phyloP scores from a whole-genome alignment of 2,888 invertebrate species.

The Drosophila eohydei region DNA sequence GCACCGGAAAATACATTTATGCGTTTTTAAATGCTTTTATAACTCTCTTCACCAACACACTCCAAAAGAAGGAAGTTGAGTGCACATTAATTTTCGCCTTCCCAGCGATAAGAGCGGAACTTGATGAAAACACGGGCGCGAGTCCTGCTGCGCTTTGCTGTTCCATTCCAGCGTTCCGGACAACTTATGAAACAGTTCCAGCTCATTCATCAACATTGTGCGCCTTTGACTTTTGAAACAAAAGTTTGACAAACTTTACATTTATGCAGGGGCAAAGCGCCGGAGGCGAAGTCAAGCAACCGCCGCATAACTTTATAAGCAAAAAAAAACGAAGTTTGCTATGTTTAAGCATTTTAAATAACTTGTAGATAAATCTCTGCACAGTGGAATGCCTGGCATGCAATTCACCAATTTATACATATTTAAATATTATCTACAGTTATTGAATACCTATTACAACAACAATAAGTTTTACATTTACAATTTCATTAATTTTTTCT shows the following conservation, averaged over 20 bases:
- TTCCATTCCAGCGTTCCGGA: conserved; percentile 9
- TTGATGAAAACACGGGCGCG: conserved; percentile 40
- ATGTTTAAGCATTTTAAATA: conserved; percentile 52
- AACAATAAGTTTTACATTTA: neutral
- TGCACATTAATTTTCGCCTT: conserved; percentile 55
- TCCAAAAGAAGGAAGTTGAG: conserved; percentile 34
- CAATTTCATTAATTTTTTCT: conserved; percentile 1
- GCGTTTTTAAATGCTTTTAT: conserved; percentile 65
- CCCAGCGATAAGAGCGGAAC: conserved; percentile 45
- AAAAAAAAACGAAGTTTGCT: conserved; percentile 25
- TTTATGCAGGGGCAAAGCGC: conserved; percentile 32
- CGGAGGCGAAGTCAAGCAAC: conserved; percentile 5
- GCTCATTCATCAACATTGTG: conserved; percentile 70
- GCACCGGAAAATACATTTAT: conserved; percentile 70
- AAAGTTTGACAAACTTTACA: conserved; percentile 73
- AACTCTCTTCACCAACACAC: conserved; percentile 14
- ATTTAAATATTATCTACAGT: no score
- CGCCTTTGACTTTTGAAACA: conserved; percentile 74
- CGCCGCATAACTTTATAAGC: conserved; percentile 37
- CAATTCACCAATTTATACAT: neutral
- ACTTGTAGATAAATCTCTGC: conserved; percentile 36
- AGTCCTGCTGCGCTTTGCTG: neutral
- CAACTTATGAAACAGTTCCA: conserved; percentile 43
- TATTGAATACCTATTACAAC: no score
- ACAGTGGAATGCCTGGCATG: conserved; percentile 16